phyloP scores from a whole-genome alignment of 2,888 invertebrate species.

The Plusia festucae region DNA sequence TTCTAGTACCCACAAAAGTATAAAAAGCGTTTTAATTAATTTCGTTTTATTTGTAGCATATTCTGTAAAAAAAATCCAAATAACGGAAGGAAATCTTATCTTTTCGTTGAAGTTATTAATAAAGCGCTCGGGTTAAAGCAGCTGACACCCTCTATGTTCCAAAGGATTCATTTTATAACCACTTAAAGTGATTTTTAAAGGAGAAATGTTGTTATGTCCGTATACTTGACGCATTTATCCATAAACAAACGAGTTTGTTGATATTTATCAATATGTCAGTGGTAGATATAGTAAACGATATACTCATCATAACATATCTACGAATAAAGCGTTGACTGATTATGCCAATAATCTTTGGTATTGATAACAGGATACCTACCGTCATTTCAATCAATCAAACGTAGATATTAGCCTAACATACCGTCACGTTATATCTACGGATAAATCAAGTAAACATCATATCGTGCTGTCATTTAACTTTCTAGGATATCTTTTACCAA shows the following conservation, averaged over 20 bases:
- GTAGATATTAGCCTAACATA: not conserved
- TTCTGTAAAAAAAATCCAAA: not conserved
- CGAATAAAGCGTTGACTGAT: not conserved
- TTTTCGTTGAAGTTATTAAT: slow-evolving; percentile 5
- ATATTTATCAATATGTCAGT: too few relatives aligned
- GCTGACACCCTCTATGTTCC: slow-evolving; percentile 7
- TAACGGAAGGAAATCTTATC: not conserved
- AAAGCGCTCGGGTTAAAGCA: slow-evolving; percentile 2
- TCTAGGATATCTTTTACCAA: too few relatives aligned
- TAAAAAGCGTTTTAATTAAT: not conserved
- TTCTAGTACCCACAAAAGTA: not conserved
- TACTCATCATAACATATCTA: too few relatives aligned
- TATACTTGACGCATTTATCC: too few relatives aligned
- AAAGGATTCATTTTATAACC: not conserved
- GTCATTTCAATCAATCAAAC: not conserved
- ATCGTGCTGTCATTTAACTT: too few relatives aligned
- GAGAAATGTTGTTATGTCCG: not conserved
- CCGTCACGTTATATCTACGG: not conserved
- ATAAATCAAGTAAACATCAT: too few relatives aligned
- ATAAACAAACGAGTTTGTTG: too few relatives aligned
- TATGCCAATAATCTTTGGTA: not conserved
- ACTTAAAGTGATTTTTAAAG: slow-evolving; percentile 8
- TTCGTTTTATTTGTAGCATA: not conserved
- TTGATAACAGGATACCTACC: not conserved
- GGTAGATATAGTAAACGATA: too few relatives aligned